Conservation (phyloP, 2,888 invertebrate genomes). For the Caenorhabditis sp. region DNA sequence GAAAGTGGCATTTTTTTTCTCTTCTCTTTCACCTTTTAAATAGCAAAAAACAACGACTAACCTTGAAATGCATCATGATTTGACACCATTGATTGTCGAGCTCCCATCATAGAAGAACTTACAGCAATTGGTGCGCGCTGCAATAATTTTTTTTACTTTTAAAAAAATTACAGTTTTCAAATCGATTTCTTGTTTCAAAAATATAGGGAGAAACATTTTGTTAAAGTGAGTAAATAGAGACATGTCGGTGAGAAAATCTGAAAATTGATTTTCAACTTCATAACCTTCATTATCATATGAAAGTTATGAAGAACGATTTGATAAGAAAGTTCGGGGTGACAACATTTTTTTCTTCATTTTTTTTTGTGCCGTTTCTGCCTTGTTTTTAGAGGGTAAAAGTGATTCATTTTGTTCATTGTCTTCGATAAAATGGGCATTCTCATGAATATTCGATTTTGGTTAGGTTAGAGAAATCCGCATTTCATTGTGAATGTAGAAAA, state of each 20-base stretch:
- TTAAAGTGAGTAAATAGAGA: no score
- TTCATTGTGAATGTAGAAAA: no score
- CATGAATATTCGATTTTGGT: no score
- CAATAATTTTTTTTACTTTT: neutral
- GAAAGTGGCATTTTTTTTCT: neutral
- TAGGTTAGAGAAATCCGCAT: no score
- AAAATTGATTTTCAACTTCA: neutral
- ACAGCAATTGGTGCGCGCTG: neutral
- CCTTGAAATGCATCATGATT: slow-evolving; percentile 44
- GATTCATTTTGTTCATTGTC: neutral
- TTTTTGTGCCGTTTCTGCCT: neutral
- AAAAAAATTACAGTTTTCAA: neutral
- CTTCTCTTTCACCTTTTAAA: neutral
- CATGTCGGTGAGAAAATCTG: neutral
- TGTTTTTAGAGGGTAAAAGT: neutral
- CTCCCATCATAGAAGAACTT: slow-evolving; percentile 45
- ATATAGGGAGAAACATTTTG: neutral
- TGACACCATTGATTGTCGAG: slow-evolving; percentile 44
- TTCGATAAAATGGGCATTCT: no score
- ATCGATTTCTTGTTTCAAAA: no score
- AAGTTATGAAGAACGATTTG: neutral
- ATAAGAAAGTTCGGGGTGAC: neutral
- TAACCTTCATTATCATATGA: neutral
- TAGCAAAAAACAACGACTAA: slow-evolving; percentile 4
- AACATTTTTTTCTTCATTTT: neutral